Base-by-base conservation (phyloP, 2,888 invertebrate species). In the Dysmachus trigonus region DNA sequence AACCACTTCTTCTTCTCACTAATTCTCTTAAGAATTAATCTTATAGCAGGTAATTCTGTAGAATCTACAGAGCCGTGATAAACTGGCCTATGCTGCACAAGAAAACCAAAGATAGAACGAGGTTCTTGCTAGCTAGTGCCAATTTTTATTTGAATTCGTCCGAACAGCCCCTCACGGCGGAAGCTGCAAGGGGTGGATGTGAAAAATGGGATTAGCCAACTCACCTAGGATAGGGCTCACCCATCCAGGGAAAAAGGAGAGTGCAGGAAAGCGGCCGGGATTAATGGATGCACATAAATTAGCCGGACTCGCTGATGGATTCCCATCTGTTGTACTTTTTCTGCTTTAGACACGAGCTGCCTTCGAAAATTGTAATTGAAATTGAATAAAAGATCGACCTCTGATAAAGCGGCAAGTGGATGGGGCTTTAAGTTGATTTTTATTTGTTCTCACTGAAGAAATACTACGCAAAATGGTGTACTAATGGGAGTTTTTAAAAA, bases 221-320 rank as follows among this genome's bases (percentile, higher is more conserved):
- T 81, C 62, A 27, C 77, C 77, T 47, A 15, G 79, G 18, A 47
- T 31, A n/a, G n/a, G 33, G 38, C 38, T 13, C 38, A 3, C 15
- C n/a, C n/a, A n/a, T n/a, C n/a, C n/a, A n/a, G n/a, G n/a, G n/a
- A 41, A 41, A 41, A 41, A 15, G 15, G 13, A 62, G 62, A 22
- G 7, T n/a, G n/a, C 76, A 10, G 76, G 18, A 38, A 10, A 31
- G 30, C 10, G n/a, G 30, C 30, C 13, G 22, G 53, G 53, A 81
- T 81, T 81, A 81, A 81, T 81, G 81, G 53, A 81, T 81, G 81
- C 81, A 62, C 62, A 81, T 81, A 81, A 81, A 81, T 81, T 81
- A 81, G 62, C 33, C 31, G 81, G 62, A 31, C 62, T 81, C 81
- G 33, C 53, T 81, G 81, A 81, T 81, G 53, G 53, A 31, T 81